Evolutionary conservation across 1,140 invertebrate species (phyloP), one percentile per base, ranked within the genome.

Genomic region (Drepana arcuata): DNA sequence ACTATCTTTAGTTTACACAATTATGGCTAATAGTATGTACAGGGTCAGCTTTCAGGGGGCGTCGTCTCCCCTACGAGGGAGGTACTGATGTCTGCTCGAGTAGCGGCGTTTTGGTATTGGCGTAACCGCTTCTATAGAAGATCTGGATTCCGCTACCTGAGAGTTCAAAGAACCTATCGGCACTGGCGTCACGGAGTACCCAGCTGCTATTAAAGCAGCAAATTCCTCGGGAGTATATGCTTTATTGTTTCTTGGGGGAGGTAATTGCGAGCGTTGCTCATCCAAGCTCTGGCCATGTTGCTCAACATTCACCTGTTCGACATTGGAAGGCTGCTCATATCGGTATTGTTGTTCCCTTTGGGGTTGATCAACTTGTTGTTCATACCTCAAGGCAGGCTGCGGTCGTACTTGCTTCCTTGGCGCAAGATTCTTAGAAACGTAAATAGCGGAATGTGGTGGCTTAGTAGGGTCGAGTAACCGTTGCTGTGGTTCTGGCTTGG

Each of bases 211-310:
- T 16, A 85, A 62, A 7, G 77, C 81, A 13, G 72, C 69, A 30
- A 85, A 85, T 34, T 85, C 83, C 35, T 84, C 82, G 44, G 78
- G 83, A 23, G 82, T 84, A 16, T 84, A 83, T 1, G 80, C 80
- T 50, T 80, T 83, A 33, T 82, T 83, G 31, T 84, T 83, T 35
- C 63, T 83, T 5, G 83, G 80, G 23, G 82, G 79, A 46, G 83
- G 83, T 15, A 85, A 48, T 24, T 67, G 72, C 2, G 71, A 50
- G 38, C 72, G 52, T 34, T 72, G 72, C 6, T 77, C 64, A 7
- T 77, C 68, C 12, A 68, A 42, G 37, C 46, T 41, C 45, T 59
- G 27, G 16, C 49, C 26, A 21, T 57, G 47, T 37, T 58, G 55
- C 27, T 71, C 70, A 31, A 57, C 62, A 13, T 65, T 61, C 1